phyloP scores from a whole-genome alignment of 2,113 vertebrate genomes.

The Esox niger region DNA sequence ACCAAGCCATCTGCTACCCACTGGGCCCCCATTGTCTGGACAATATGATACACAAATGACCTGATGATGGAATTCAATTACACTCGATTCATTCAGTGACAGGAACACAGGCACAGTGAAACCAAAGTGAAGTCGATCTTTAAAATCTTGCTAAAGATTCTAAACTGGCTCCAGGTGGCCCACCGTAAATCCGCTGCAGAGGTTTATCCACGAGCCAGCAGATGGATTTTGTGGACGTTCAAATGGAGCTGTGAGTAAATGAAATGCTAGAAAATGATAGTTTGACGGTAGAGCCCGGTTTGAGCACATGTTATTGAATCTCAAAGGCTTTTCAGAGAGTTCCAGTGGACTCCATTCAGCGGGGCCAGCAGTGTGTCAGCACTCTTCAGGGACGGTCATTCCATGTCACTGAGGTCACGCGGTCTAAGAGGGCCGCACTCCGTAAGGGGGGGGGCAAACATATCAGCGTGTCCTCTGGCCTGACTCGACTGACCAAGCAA shows the following conservation, averaged over 20 bases:
- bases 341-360: slow-evolving; percentile 33
- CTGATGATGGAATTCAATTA: too few species aligned
- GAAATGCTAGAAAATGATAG: neutral
- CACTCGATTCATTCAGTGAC: too few species aligned
- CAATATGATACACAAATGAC: too few species aligned
- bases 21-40: too few species aligned
- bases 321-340: slow-evolving; percentile 25
- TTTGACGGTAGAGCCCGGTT: neutral
- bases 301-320: slow-evolving; percentile 18
- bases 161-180: too few species aligned
- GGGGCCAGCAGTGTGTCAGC: slow-evolving; percentile 24
- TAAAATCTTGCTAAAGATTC: too few species aligned
- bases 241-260: neutral
- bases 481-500: slow-evolving; percentile 1
- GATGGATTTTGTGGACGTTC: neutral
- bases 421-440: slow-evolving; percentile 20
- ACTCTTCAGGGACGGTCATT: slow-evolving; percentile 44
- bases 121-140: too few species aligned
- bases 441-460: neutral
- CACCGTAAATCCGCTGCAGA: neutral
- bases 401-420: slow-evolving; percentile 52
- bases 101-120: too few species aligned
- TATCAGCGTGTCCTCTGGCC: neutral
- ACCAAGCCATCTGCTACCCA: too few species aligned
- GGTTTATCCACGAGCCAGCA: too few species aligned